These are phyloP conservation scores for Tetramorium bicarinatum DNA, from an alignment of 2,888 invertebrate species.

Conservation along the genomic window DNA sequence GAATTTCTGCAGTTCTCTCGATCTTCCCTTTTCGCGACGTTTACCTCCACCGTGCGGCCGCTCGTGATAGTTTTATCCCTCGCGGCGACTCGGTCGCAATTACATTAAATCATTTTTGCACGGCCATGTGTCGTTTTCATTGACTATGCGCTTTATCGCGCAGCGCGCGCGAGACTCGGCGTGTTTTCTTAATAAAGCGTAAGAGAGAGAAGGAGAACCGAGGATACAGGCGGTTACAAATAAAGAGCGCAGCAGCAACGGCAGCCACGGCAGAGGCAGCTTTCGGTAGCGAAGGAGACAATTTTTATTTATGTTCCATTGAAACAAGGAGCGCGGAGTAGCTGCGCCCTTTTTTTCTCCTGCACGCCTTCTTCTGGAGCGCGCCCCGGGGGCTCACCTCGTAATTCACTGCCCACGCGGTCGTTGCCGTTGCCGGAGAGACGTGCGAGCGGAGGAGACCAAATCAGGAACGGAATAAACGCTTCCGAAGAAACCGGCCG, in stretches of 20 bases:
- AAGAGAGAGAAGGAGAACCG: not conserved
- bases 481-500: conserved; percentile 58
- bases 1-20: conserved; percentile 35
- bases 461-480: conserved; percentile 64
- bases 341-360: conserved; percentile 37
- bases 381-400: conserved; percentile 73
- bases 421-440: conserved; percentile 44
- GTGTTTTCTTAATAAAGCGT: not conserved
- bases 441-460: conserved; percentile 43
- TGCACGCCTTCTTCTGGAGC: conserved; percentile 51
- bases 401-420: conserved; percentile 80
- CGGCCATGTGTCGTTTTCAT: conserved; percentile 4
- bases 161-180: not conserved
- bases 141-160: not conserved
- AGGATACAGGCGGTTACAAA: not conserved
- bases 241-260: conserved; percentile 11
- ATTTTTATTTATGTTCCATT: conserved; percentile 82
- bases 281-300: conserved; percentile 79
- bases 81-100: conserved; percentile 16
- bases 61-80: not conserved
- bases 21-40: conserved; percentile 13
- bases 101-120: conserved; percentile 32
- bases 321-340: conserved; percentile 76
- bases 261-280: conserved; percentile 30
- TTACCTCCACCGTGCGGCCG: not conserved